Evolutionary conservation across 2,113 vertebrate species (phyloP).

Genomic region (Sardina pilchardus): DNA sequence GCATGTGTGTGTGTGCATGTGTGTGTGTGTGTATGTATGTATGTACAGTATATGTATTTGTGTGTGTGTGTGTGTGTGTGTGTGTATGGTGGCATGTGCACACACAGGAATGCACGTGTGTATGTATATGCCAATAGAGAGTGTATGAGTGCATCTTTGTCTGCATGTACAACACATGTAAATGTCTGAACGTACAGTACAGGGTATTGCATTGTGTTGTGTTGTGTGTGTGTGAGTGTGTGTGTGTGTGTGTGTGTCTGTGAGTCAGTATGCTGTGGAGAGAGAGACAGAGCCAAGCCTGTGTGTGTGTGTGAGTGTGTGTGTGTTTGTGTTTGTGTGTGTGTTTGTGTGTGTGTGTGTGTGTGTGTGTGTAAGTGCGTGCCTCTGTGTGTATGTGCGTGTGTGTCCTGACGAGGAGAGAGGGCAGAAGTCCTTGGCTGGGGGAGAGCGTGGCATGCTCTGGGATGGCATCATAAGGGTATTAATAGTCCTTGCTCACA

Average conservation of each 20-base stretch:
- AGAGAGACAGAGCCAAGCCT: too few species aligned
- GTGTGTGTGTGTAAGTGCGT: background rate
- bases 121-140: background rate
- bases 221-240: too few species aligned
- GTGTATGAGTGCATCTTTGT: background rate
- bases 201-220: too few species aligned
- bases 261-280: too few species aligned
- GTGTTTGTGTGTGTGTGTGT: too few species aligned
- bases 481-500: conserved; percentile 28
- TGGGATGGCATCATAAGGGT: conserved; percentile 22
- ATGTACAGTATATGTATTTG: background rate
- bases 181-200: too few species aligned
- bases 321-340: too few species aligned
- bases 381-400: background rate
- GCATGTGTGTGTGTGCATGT: background rate
- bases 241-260: too few species aligned
- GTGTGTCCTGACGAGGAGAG: background rate
- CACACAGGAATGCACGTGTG: background rate
- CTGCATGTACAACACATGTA: too few species aligned
- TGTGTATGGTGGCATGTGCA: background rate
- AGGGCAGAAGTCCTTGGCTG: conserved; percentile 31
- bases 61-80: background rate
- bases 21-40: background rate
- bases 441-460: conserved; percentile 20
- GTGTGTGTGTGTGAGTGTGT: too few species aligned